Evolutionary conservation across 2,888 invertebrate genomes (phyloP).

Genomic region (Luffia ferchaultella): DNA sequence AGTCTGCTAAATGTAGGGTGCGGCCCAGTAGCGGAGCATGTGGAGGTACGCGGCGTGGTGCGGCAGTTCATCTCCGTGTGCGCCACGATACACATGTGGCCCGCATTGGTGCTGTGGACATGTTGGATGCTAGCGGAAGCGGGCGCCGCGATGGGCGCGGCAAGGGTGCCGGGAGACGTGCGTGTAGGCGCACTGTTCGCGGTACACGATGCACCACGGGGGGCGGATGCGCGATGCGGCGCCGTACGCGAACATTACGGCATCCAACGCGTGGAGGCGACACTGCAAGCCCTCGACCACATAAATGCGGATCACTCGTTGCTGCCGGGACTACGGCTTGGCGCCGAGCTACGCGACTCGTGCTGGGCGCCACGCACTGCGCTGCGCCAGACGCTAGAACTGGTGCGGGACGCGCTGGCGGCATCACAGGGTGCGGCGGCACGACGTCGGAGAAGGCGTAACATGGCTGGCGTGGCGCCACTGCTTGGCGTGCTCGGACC

Average conservation of each 20-base stretch:
- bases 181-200: slow-evolving; percentile 67
- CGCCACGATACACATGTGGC: background rate
- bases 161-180: slow-evolving; percentile 42
- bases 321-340: slow-evolving; percentile 54
- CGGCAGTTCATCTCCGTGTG: background rate
- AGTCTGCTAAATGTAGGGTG: too few relatives aligned
- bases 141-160: slow-evolving; percentile 17
- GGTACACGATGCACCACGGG: slow-evolving; percentile 58
- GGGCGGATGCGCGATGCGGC: slow-evolving; percentile 25
- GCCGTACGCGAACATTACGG: slow-evolving; percentile 77
- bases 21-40: too few relatives aligned
- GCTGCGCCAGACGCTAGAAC: slow-evolving; percentile 78
- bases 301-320: slow-evolving; percentile 55
- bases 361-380: slow-evolving; percentile 86
- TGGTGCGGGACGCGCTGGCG: slow-evolving; percentile 73
- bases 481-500: slow-evolving; percentile 79
- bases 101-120: background rate
- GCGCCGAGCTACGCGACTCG: slow-evolving; percentile 79
- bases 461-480: slow-evolving; percentile 29
- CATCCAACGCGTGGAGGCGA: slow-evolving; percentile 74
- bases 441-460: slow-evolving; percentile 2
- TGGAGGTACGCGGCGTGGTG: background rate
- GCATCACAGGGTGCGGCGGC: slow-evolving; percentile 24
- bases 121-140: slow-evolving; percentile 32
- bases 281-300: slow-evolving; percentile 67